phyloP scores from a whole-genome alignment of 2,888 invertebrate genomes.

The Creontiades dilutus region DNA sequence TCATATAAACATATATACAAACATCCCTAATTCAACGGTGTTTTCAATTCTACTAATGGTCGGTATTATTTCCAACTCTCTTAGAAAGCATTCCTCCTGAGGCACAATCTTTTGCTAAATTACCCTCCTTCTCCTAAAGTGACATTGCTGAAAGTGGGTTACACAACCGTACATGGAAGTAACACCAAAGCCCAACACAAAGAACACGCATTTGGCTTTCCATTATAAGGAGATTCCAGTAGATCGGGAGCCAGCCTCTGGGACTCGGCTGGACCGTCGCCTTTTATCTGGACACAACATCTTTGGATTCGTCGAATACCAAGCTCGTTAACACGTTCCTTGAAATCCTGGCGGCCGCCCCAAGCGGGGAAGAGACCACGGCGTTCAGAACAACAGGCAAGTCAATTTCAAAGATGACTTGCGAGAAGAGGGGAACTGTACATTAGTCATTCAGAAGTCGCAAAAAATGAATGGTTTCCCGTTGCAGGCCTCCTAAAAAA shows the following conservation, averaged over 20 bases:
- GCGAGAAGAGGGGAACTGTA: too few relatives aligned
- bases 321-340: slow-evolving; percentile 62
- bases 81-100: background rate
- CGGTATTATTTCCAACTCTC: too few relatives aligned
- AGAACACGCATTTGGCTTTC: slow-evolving; percentile 28
- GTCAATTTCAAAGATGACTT: too few relatives aligned
- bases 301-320: slow-evolving; percentile 66
- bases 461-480: too few relatives aligned
- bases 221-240: background rate
- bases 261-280: slow-evolving; percentile 1
- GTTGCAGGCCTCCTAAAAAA: too few relatives aligned
- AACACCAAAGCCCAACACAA: background rate
- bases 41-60: too few relatives aligned
- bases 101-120: slow-evolving; percentile 2
- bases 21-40: too few relatives aligned
- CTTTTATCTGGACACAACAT: slow-evolving; percentile 59
- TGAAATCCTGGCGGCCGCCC: slow-evolving; percentile 56
- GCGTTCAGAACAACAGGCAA: background rate
- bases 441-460: too few relatives aligned
- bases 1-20: too few relatives aligned
- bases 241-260: background rate
- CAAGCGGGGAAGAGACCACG: background rate
- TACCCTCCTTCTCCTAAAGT: background rate
- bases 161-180: background rate
- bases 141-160: slow-evolving; percentile 8